Conservation (phyloP, 2,113 vertebrate species). For the Gorsachius goisagi region DNA sequence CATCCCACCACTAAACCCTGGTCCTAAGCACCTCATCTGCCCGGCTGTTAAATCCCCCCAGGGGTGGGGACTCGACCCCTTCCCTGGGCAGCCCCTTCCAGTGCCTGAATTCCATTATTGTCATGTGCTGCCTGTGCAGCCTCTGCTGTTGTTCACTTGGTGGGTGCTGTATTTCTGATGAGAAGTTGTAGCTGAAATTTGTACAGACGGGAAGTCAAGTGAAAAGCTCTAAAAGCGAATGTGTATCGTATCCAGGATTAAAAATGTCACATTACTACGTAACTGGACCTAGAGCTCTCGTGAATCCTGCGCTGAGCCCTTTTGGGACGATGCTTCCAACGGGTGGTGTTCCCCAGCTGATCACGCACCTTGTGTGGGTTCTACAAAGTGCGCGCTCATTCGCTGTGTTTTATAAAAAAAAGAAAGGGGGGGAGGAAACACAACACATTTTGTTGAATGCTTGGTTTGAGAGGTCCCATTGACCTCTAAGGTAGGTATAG, state of each 20-base stretch:
- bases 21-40: too few species aligned
- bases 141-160: not conserved
- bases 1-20: too few species aligned
- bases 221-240: not conserved
- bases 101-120: too few species aligned
- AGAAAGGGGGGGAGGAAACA: accelerated
- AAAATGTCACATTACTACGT: not conserved
- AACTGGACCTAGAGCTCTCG: not conserved
- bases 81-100: too few species aligned
- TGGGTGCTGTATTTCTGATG: not conserved
- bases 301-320: not conserved
- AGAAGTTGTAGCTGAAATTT: not conserved
- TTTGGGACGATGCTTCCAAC: not conserved
- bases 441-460: not conserved
- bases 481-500: not conserved
- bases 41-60: too few species aligned
- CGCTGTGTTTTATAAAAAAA: not conserved
- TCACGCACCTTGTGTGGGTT: not conserved
- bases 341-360: not conserved
- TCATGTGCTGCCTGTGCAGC: not conserved
- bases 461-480: not conserved
- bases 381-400: not conserved
- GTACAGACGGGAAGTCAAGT: not conserved
- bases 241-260: not conserved
- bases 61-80: too few species aligned